These are phyloP conservation scores for Periphyllus acericola DNA, from an alignment of 2,888 invertebrate genomes.

Conservation along the genomic window DNA sequence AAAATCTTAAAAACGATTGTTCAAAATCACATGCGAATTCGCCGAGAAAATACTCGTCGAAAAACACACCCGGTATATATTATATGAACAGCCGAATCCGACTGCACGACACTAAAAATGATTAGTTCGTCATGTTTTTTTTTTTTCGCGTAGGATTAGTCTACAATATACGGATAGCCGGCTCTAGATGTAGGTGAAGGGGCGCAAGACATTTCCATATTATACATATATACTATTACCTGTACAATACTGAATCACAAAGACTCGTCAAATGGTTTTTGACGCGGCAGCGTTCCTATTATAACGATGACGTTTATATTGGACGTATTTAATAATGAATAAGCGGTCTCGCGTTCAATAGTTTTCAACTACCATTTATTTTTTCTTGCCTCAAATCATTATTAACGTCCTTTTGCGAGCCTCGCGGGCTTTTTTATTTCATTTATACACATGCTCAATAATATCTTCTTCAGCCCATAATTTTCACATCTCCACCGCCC, in stretches of 20 bases:
- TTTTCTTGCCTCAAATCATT: too few relatives aligned
- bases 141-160: constrained; percentile 42
- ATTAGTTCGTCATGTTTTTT: constrained; percentile 36
- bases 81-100: not conserved
- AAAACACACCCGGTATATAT: too few relatives aligned
- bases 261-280: constrained; percentile 19
- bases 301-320: constrained; percentile 13
- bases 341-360: constrained; percentile 18
- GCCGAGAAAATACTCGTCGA: too few relatives aligned
- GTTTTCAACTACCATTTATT: not conserved
- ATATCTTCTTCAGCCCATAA: not conserved
- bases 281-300: not conserved
- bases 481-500: not conserved
- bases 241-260: not conserved
- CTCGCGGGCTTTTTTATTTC: not conserved
- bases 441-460: too few relatives aligned
- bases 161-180: not conserved
- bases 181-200: constrained; percentile 27
- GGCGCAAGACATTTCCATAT: not conserved
- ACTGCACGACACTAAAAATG: not conserved
- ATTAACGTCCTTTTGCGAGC: too few relatives aligned
- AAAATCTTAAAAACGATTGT: too few relatives aligned
- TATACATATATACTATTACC: not conserved
- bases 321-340: too few relatives aligned
- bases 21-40: too few relatives aligned